Evolutionary conservation across 2,888 invertebrate species (phyloP), one percentile per base, ranked within the genome.

Genomic region (Ecliptopera silaceata): DNA sequence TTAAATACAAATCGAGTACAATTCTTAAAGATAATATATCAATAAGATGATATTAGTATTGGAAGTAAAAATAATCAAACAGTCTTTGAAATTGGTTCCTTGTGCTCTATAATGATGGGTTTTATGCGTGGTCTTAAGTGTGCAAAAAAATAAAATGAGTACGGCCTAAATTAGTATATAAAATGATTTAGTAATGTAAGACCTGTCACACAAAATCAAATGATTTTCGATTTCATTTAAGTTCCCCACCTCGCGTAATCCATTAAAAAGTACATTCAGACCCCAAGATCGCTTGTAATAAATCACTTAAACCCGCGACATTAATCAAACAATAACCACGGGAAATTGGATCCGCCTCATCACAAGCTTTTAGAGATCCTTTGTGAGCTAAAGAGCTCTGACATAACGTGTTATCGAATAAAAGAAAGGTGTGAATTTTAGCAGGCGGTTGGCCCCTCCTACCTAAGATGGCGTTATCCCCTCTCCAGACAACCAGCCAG

Each of bases 381-480:
- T 90, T 90, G 87, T 90, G 81, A 78, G 77, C 80, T 82, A 83
- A 88, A 89, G 86, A 85, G 84, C 83, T 79, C 87, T 86, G 86
- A 88, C 84, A 88, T 88, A 88, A 88, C 84, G 84, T 84, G 86
- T 86, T 90, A 89, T 85, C 91, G 89, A 90, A 90, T 89, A 89
- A 88, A 89, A 88, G 89, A 89, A 91, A 90, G 91, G 91, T 91
- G 91, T 89, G 88, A 91, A 90, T 86, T 86, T 88, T 91, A 90
- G 82, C 91, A 90, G 86, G 81, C 84, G 78, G 77, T 72, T 72
- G 64, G 86, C 91, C 74, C 86, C 91, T 79, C 90, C 91, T 79
- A 77, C 86, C 80, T 77, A 90, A 88, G 84, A 91, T 90, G 90
- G 91, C 88, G 88, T 75, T 72, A 80, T 81, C 87, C 90, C 90